Conservation (phyloP, 1,140 invertebrate species). For the Nylanderia fulva region DNA sequence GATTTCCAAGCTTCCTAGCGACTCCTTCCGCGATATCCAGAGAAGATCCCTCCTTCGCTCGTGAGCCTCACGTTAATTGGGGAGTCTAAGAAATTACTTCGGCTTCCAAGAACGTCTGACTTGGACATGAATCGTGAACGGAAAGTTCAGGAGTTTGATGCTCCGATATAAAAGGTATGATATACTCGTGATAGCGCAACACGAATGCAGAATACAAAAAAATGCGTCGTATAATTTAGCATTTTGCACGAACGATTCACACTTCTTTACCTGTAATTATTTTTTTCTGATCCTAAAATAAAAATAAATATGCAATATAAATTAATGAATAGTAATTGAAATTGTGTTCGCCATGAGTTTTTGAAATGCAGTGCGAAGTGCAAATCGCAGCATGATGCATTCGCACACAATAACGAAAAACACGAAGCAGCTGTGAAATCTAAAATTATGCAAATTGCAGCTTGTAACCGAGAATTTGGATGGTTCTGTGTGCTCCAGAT, state of each 20-base stretch:
- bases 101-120: constrained; percentile 42
- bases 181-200: constrained; percentile 7
- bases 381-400: not conserved
- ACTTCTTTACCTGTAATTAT: constrained; percentile 8
- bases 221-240: not conserved
- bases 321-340: not conserved
- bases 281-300: not conserved
- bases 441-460: constrained; percentile 82
- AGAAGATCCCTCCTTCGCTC: constrained; percentile 31
- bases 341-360: not conserved
- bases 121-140: constrained; percentile 36
- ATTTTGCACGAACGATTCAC: not conserved
- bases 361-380: not conserved
- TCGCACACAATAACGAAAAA: constrained; percentile 43
- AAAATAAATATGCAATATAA: not conserved
- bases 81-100: constrained; percentile 35
- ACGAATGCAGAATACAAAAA: not conserved
- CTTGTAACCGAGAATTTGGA: constrained; percentile 76
- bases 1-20: constrained; percentile 55
- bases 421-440: constrained; percentile 72
- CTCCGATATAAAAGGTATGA: constrained; percentile 6
- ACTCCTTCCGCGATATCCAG: constrained; percentile 49
- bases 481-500: constrained; percentile 76
- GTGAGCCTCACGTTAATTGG: constrained; percentile 52
- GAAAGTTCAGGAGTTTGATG: constrained; percentile 4